Evolutionary conservation across 1,140 invertebrate genomes (phyloP).

Genomic region (Drosophila eugracilis): DNA sequence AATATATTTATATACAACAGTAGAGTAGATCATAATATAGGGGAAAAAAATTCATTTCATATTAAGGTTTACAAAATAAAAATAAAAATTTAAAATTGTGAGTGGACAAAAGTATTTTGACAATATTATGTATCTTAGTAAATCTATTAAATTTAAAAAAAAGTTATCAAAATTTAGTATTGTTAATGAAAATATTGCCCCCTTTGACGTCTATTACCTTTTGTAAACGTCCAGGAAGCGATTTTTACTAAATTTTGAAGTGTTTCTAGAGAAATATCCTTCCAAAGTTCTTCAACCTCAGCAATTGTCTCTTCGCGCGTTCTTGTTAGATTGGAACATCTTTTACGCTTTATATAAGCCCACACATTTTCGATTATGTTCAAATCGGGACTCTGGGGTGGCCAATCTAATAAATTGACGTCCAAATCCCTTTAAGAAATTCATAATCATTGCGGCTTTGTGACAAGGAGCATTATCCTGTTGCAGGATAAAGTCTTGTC

Average conservation of each 20-base stretch:
- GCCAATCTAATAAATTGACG: no score
- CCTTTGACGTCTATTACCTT: not conserved
- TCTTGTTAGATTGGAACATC: not conserved
- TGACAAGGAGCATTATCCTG: conserved; percentile 25
- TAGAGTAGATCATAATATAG: no score
- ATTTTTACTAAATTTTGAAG: not conserved
- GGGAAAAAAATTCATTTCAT: no score
- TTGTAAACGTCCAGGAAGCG: not conserved
- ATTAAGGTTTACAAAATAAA: no score
- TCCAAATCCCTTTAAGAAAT: not conserved
- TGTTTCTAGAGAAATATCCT: conserved; percentile 4
- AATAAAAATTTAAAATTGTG: no score
- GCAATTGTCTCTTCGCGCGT: conserved; percentile 1
- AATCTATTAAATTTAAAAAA: no score
- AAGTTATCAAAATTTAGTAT: no score
- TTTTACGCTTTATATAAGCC: conserved; percentile 1
- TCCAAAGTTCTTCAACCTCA: conserved; percentile 1
- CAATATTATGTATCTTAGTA: no score
- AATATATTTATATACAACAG: no score
- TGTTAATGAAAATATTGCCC: no score
- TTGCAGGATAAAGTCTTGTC: conserved; percentile 20
- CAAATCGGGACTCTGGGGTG: no score
- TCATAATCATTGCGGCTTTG: not conserved
- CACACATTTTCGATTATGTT: conserved; percentile 12
- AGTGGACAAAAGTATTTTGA: no score